Conservation (phyloP, 2,888 invertebrate species). For the Chloroclysta siterata region DNA sequence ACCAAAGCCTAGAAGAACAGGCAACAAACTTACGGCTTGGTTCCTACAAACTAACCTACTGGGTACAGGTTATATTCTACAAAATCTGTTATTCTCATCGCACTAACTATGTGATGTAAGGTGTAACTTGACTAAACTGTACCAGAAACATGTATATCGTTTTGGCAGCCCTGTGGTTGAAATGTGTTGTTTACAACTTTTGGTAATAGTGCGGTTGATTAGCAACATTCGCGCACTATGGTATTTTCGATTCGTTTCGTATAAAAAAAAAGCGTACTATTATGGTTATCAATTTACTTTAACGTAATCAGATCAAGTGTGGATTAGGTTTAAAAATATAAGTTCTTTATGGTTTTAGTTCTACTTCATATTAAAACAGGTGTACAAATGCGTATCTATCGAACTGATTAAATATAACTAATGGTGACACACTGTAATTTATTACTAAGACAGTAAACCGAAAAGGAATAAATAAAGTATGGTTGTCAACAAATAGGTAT, state of each 20-base stretch:
- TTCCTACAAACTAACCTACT: too few relatives aligned
- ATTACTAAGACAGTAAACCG: neutral
- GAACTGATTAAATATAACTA: neutral
- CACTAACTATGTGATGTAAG: constrained; percentile 15
- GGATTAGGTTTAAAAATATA: neutral
- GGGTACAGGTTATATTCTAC: constrained; percentile 1
- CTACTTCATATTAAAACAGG: neutral
- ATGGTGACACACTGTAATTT: neutral
- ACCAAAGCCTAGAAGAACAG: too few relatives aligned
- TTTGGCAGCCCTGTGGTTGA: constrained; percentile 80
- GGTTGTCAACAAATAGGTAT: neutral
- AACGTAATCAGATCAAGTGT: neutral
- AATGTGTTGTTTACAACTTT: constrained; percentile 41
- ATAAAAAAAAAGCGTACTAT: neutral
- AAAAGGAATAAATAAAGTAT: too few relatives aligned
- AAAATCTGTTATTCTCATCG: constrained; percentile 1
- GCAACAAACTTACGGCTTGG: too few relatives aligned
- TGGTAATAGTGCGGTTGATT: constrained; percentile 24
- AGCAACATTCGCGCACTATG: constrained; percentile 26
- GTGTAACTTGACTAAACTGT: constrained; percentile 33
- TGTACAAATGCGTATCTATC: neutral
- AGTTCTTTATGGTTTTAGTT: neutral
- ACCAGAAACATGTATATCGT: constrained; percentile 66
- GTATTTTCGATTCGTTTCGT: neutral
- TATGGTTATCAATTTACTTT: neutral